Base-by-base conservation (phyloP, 1,140 invertebrate species). In the Saccostrea cuccullata region DNA sequence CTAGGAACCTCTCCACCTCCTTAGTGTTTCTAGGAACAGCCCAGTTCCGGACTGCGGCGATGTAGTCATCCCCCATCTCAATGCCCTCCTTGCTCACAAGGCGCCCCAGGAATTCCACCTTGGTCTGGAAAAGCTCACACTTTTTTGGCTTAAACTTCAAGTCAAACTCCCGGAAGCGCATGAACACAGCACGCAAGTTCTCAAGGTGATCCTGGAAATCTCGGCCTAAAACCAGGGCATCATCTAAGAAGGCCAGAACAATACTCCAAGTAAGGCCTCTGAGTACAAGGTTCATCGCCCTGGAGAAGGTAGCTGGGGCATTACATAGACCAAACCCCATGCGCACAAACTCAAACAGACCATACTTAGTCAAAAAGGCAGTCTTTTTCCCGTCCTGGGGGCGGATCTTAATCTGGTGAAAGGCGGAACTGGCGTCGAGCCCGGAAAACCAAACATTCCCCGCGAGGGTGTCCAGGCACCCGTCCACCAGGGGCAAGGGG, bases 1-100 rank as follows among this genome's bases (percentile, higher is more conserved):
- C 92, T 6, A 94, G 56, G 83, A 95, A 94, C n/a, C 90, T 82
- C 86, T 89, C 60, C 3, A 95, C 82, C 13, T 92, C 88, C 60
- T 89, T 92, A 0, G 90, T 36, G 58, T 91, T 92, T 13, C 12
- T 90, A 36, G 94, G 94, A 15, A 60, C 86, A 13, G 92, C 91
- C 88, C 90, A 93, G n/a, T 93, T 55, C 64, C 82, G 58, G 15
- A 95, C 89, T n/a, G 90, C 90, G 55, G 87, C 73, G 20, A 93
- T 89, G 84, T 95, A 94, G 0, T 90, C 86, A 36, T 87, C 88
- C 82, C 92, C 90, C 13, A 91, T 85, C 23, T 2, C 30, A 2
- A 73, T 64, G 9, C 93, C 86, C 4, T 91, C 93, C 23, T 94
- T 85, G 5, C 77, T 90, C 2, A 95, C 90, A 12, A 87, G 64